Percentiles rank a stretch among this genome's conserved stretches.
These are phyloP conservation scores for Callipepla squamata DNA, from an alignment of 2,113 vertebrate genomes.

Conservation along the genomic window DNA sequence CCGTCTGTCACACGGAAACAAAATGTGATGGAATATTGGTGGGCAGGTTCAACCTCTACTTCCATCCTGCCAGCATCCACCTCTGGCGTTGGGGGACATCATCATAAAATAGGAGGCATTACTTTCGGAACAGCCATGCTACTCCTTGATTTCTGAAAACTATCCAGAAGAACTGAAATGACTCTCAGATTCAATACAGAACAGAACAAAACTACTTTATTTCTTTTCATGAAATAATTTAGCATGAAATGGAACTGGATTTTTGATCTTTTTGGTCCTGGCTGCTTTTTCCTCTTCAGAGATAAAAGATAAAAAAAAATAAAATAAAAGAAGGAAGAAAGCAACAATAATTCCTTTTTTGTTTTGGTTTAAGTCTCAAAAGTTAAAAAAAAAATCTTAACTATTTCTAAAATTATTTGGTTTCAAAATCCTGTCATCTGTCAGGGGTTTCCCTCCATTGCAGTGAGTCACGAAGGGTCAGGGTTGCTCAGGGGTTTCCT, in stretches of 20 bases:
- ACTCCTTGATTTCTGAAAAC: background rate
- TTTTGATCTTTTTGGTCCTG: background rate
- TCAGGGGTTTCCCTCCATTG: background rate
- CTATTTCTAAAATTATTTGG: background rate
- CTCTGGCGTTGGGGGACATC: no score
- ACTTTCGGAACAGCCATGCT: no score
- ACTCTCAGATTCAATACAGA: background rate
- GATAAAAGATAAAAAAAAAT: background rate
- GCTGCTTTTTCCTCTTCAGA: background rate
- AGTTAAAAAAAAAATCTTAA: accelerated
- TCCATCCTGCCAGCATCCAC: no score
- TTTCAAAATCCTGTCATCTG: background rate
- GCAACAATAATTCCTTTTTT: background rate
- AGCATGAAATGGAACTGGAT: background rate
- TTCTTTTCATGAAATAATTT: background rate
- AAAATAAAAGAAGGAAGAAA: background rate
- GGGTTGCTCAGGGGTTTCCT: background rate
- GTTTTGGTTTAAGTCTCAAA: background rate
- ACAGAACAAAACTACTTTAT: accelerated
- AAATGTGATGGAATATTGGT: no score
- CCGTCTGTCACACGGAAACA: no score
- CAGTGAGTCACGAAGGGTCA: background rate
- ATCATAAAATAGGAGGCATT: no score
- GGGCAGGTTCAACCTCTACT: no score
- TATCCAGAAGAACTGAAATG: background rate